Evolutionary conservation across 2,888 invertebrate species (phyloP).

Genomic region (Acanthococcus lagerstroemiae): DNA sequence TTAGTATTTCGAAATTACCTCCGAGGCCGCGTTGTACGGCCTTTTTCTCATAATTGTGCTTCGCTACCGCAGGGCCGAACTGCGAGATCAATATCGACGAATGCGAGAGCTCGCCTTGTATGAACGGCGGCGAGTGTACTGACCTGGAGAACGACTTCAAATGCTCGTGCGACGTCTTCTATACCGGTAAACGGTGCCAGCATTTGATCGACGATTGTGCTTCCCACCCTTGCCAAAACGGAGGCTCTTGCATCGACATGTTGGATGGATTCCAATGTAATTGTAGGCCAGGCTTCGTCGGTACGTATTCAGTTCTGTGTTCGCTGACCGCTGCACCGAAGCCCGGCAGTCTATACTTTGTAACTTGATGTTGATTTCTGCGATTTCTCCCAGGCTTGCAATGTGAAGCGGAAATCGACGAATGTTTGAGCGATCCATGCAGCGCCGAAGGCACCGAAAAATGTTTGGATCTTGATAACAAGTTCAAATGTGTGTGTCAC

Average conservation of each 20-base stretch:
- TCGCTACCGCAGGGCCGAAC: constrained; percentile 49
- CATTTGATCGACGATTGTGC: constrained; percentile 87
- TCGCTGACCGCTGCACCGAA: background rate
- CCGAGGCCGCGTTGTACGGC: too few species aligned
- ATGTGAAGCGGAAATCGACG: constrained; percentile 87
- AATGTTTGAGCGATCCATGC: constrained; percentile 84
- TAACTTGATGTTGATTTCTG: background rate
- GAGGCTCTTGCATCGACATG: constrained; percentile 76
- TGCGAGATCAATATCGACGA: constrained; percentile 90
- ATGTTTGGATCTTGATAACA: constrained; percentile 80
- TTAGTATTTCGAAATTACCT: too few species aligned
- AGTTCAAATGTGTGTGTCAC: constrained; percentile 76
- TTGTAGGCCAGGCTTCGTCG: constrained; percentile 85
- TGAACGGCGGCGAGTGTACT: constrained; percentile 83
- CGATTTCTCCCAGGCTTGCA: constrained; percentile 63
- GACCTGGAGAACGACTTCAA: constrained; percentile 74
- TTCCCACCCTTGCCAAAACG: constrained; percentile 82
- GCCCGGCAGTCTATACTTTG: background rate
- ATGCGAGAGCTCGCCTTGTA: constrained; percentile 78
- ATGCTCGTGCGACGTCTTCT: constrained; percentile 88
- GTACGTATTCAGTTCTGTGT: constrained; percentile 36
- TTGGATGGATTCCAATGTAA: constrained; percentile 84
- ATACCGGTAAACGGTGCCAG: constrained; percentile 85
- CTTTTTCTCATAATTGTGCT: too few species aligned
- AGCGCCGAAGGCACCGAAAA: constrained; percentile 79